Evolutionary conservation across 64 coral and sea anemone species (phyloP).

Genomic region (Anthopleura sola): DNA sequence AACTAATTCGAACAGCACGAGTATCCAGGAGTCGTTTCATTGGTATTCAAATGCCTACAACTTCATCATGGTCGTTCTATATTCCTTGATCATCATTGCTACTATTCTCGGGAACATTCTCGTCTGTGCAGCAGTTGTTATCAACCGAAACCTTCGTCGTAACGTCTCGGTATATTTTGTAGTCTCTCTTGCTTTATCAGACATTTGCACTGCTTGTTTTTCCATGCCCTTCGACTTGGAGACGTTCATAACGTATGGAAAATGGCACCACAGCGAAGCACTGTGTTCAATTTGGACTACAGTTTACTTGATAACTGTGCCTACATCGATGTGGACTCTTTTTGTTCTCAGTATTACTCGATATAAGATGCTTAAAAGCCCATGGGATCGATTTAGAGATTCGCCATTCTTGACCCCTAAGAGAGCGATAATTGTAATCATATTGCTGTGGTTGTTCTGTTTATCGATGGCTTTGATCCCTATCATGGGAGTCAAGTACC

Average conservation of each 20-base stretch:
- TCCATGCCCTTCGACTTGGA: conserved; percentile 81
- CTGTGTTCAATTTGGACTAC: conserved; percentile 73
- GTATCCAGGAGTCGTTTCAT: neutral
- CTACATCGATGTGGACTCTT: conserved; percentile 81
- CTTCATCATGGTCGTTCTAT: neutral
- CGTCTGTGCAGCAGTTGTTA: conserved; percentile 62
- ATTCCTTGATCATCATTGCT: conserved; percentile 35
- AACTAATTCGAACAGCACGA: neutral
- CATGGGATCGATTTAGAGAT: conserved; percentile 63
- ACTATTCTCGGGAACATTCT: conserved; percentile 72
- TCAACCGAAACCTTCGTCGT: conserved; percentile 65
- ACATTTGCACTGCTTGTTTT: conserved; percentile 69
- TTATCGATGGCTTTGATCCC: conserved; percentile 56
- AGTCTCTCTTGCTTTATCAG: conserved; percentile 78
- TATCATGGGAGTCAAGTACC: conserved; percentile 36
- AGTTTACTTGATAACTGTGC: conserved; percentile 60
- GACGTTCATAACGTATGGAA: conserved; percentile 14
- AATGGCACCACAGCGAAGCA: conserved; percentile 55
- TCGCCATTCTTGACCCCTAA: conserved; percentile 66
- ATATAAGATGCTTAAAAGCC: conserved; percentile 77
- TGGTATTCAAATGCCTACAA: neutral
- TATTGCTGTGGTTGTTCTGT: conserved; percentile 60
- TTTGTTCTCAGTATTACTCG: conserved; percentile 74
- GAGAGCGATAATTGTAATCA: conserved; percentile 47
- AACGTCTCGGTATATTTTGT: conserved; percentile 71